phyloP scores from a whole-genome alignment of 1,140 invertebrate genomes.

The Melanaphis sacchari region DNA sequence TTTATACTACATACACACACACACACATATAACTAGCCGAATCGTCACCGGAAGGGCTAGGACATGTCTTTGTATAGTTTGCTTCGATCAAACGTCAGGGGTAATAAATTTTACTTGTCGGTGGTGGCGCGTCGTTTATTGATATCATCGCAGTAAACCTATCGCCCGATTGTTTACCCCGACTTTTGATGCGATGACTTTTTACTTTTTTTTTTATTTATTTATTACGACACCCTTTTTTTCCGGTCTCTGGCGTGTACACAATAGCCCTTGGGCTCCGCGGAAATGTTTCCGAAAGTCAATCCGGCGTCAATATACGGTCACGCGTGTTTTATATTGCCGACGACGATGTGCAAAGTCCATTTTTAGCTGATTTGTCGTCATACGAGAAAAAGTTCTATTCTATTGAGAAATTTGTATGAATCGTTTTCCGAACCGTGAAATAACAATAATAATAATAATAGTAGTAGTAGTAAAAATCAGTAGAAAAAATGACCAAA shows the following conservation, averaged over 20 bases:
- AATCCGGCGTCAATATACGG: constrained; percentile 25
- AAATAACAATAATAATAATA: constrained; percentile 8
- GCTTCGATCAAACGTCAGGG: constrained; percentile 6
- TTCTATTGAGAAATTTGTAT: neutral
- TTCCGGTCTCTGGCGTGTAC: constrained; percentile 36
- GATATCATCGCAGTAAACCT: neutral
- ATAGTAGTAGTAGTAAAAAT: neutral
- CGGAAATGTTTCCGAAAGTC: constrained; percentile 29
- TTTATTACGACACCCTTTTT: constrained; percentile 38
- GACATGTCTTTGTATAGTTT: neutral
- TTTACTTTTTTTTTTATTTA: neutral
- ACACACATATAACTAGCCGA: neutral
- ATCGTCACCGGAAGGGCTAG: constrained; percentile 24
- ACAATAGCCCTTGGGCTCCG: constrained; percentile 34
- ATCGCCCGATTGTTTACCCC: neutral
- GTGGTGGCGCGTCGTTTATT: neutral
- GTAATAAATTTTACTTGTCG: constrained; percentile 23
- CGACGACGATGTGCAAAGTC: constrained; percentile 3
- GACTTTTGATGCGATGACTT: constrained; percentile 26
- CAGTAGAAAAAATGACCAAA: neutral
- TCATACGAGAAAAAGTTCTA: neutral
- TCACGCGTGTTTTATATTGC: neutral
- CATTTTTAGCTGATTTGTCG: constrained; percentile 7
- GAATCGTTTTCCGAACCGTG: constrained; percentile 16
- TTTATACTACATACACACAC: neutral